A percentile compares a stretch with the other conserved stretches of the same genome.
phyloP scores from a whole-genome alignment of 2,888 invertebrate genomes.

The Cephus nigrinus region DNA sequence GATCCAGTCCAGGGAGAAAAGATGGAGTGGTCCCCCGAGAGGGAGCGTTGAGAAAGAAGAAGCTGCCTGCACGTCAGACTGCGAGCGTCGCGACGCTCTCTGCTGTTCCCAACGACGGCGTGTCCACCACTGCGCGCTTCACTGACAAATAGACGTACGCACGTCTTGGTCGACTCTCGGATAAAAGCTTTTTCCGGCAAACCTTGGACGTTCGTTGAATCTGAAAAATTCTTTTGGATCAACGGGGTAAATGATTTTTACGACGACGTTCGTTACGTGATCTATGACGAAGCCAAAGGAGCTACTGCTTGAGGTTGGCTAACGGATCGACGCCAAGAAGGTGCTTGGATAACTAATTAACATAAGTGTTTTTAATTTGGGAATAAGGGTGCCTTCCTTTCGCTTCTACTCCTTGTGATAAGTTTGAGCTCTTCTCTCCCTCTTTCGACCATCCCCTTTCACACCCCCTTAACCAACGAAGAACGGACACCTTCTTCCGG shows the following conservation, averaged over 20 bases:
- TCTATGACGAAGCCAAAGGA: background rate
- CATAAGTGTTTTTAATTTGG: constrained; percentile 45
- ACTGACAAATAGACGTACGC: constrained; percentile 59
- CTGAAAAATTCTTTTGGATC: background rate
- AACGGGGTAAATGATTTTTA: background rate
- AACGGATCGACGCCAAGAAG: background rate
- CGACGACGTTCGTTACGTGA: background rate
- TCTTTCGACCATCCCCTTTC: constrained; percentile 16
- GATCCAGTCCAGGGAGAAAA: constrained; percentile 45
- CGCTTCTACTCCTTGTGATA: constrained; percentile 43
- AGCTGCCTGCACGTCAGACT: constrained; percentile 39
- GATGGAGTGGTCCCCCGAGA: constrained; percentile 59
- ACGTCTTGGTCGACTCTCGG: constrained; percentile 28
- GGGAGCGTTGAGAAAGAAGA: constrained; percentile 22
- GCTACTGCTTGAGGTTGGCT: background rate
- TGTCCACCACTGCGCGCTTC: constrained; percentile 23
- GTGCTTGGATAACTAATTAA: constrained; percentile 21
- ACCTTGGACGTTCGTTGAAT: constrained; percentile 17
- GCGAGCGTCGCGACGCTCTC: constrained; percentile 39
- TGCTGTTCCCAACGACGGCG: constrained; percentile 29
- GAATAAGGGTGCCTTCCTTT: constrained; percentile 2
- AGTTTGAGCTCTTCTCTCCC: constrained; percentile 39
- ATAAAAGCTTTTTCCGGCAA: constrained; percentile 52
- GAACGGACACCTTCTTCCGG: constrained; percentile 19
- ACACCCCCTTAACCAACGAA: background rate